These are phyloP conservation scores for Drosophila cracens DNA, from an alignment of 2,888 invertebrate species.

Conservation along the genomic window DNA sequence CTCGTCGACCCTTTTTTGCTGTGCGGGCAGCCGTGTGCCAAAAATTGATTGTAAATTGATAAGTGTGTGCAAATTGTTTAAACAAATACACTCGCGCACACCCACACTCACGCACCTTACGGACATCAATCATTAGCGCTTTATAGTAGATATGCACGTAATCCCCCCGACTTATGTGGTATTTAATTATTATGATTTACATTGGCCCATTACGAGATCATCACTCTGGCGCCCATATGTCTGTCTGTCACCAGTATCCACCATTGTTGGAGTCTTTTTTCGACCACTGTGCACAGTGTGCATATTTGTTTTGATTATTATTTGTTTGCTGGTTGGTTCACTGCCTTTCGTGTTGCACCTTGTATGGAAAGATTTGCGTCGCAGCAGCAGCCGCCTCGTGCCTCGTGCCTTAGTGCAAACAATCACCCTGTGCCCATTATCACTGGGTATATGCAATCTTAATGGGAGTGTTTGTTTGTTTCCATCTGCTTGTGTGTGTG, in stretches of 20 bases:
- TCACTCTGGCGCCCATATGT: slow-evolving; percentile 58
- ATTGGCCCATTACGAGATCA: slow-evolving; percentile 51
- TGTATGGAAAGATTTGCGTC: slow-evolving; percentile 40
- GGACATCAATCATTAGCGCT: slow-evolving; percentile 66
- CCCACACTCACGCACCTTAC: slow-evolving; percentile 4
- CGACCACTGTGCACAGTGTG: slow-evolving; percentile 10
- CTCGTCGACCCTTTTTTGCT: slow-evolving; percentile 47
- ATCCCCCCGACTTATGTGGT: slow-evolving; percentile 43
- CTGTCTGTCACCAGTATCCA: slow-evolving; percentile 38
- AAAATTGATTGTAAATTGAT: slow-evolving; percentile 74
- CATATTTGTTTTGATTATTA: slow-evolving; percentile 7
- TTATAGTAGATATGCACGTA: slow-evolving; percentile 11
- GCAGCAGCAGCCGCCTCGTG: slow-evolving; percentile 35
- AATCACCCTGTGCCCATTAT: slow-evolving; percentile 45
- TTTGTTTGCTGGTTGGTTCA: slow-evolving; percentile 6
- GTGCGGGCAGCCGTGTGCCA: slow-evolving; percentile 42
- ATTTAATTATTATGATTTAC: slow-evolving; percentile 50
- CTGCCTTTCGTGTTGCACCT: slow-evolving; percentile 25
- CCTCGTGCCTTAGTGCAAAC: slow-evolving; percentile 54
- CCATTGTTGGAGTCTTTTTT: slow-evolving; percentile 4
- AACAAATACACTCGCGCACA: slow-evolving; percentile 46
- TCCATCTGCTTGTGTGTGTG: neutral
- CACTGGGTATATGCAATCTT: slow-evolving; percentile 37
- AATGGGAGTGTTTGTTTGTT: slow-evolving; percentile 3
- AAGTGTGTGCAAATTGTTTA: slow-evolving; percentile 69